Evolutionary conservation across 2,797 vertebrate species (phyloP), one percentile per base, ranked within the genome.

Genomic region (Onychomys leucogaster): DNA sequence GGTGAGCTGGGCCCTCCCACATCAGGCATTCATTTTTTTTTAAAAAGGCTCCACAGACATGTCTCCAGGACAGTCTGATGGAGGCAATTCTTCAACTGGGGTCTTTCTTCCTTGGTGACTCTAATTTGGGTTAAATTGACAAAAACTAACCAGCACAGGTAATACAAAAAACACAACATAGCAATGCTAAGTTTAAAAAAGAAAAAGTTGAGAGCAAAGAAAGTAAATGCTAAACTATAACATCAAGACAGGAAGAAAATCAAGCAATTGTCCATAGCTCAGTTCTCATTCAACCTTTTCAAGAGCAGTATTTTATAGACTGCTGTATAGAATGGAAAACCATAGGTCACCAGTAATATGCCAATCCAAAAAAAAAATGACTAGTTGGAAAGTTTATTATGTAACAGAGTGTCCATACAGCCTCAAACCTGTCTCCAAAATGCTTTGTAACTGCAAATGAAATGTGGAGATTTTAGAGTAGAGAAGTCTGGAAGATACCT

Each of bases 161-260:
- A 14, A 59, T 52, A 85, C 87, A 32, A 65, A 94, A 94, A 95
- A 69, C 76, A 89, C 25, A 63, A 76, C 92, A 59, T 46, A 93
- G 8, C 82, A 29, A 4, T 41, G n/a, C 69, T 85, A 73, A 94
- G 63, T 81, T 80, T 17, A 49, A 78, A 83, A 94, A 75, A 65
- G 37, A 80, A 55, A 89, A 43, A 86, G n/a, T 91, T 80, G 92
- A 85, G 17, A 94, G 27, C 75, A 76, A 29, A 32, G 25, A 87
- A 96, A 96, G 76, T 87, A 49, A 96, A 89, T 91, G 76, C n/a
- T 87, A 41, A 80, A 73, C 52, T 41, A 57, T 41, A 83, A 88
- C 29, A 69, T 32, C 32, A 57, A 82, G 21, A 65, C 34, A 67
- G 69, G 81, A 93, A 49, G 61, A 85, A 86, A 21, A 81, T 17